A percentile compares a stretch with the other conserved stretches of the same genome.
These are phyloP conservation scores for Bucorvus abyssinicus DNA, from an alignment of 2,797 vertebrate species.

Conservation along the genomic window DNA sequence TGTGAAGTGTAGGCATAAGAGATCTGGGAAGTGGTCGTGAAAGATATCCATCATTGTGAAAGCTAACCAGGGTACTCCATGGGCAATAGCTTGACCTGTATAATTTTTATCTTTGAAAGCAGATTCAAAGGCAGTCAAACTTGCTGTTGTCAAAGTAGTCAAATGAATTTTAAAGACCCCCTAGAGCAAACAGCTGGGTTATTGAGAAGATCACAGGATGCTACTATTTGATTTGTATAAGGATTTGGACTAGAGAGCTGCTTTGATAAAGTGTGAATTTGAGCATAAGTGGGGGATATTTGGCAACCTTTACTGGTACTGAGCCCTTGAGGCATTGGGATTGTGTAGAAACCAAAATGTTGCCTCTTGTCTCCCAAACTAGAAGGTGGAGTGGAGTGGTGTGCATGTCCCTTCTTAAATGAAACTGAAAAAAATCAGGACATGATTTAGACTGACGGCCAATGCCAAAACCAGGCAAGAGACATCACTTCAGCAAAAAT, in stretches of 20 bases:
- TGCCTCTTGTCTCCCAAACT: background rate
- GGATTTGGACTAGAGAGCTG: background rate
- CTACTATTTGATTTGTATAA: background rate
- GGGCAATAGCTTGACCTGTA: constrained; percentile 21
- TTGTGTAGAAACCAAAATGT: background rate
- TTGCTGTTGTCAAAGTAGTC: constrained; percentile 33
- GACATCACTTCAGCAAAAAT: background rate
- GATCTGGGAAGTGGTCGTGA: constrained; percentile 27
- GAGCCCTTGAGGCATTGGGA: background rate
- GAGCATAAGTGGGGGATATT: background rate
- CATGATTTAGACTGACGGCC: background rate
- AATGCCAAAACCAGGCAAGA: background rate
- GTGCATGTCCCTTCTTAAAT: background rate
- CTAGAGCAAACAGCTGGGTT: background rate
- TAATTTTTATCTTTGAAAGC: constrained; percentile 52
- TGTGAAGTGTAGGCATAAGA: constrained; percentile 23
- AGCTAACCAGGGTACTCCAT: constrained; percentile 7
- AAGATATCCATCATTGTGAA: constrained; percentile 59
- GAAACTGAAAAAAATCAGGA: background rate
- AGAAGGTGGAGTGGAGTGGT: fast-evolving
- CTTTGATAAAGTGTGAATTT: background rate
- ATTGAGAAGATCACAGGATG: constrained; percentile 18
- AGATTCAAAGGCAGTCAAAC: constrained; percentile 50
- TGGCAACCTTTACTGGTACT: background rate
- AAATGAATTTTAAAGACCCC: constrained; percentile 4